phyloP scores from a whole-genome alignment of 2,113 vertebrate species.

The Chauna torquata region DNA sequence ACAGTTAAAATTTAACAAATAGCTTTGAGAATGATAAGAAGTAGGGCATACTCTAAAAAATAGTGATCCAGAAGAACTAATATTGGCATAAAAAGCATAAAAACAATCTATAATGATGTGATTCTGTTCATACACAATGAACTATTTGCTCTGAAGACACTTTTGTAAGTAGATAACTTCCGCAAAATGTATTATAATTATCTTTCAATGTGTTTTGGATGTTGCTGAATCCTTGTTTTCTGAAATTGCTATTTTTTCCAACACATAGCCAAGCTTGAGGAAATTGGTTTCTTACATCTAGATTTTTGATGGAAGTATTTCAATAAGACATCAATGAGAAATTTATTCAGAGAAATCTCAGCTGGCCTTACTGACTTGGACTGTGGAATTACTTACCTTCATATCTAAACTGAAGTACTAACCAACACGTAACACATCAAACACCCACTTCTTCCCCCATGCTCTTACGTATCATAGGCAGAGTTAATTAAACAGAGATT shows the following conservation, averaged over 20 bases:
- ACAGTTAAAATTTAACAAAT: neutral
- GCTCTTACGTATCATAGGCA: neutral
- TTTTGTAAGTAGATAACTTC: neutral
- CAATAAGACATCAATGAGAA: neutral
- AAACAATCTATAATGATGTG: neutral
- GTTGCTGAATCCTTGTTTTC: neutral
- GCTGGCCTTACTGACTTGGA: neutral
- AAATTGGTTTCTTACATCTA: neutral
- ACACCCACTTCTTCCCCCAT: neutral
- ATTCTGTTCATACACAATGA: neutral
- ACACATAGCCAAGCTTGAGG: neutral
- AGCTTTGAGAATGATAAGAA: neutral
- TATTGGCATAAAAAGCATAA: neutral
- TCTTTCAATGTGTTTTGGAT: neutral
- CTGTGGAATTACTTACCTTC: neutral
- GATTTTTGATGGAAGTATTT: neutral
- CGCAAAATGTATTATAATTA: neutral
- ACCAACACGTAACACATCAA: neutral
- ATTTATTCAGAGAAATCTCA: neutral
- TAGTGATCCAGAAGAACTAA: neutral
- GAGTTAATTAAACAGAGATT: constrained; percentile 18
- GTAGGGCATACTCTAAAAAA: neutral
- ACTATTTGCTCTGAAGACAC: neutral
- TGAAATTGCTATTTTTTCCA: neutral
- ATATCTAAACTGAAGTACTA: neutral